phyloP scores from a whole-genome alignment of 53 echinoderm and acorn worm genomes.

The Apostichopus leukothele region DNA sequence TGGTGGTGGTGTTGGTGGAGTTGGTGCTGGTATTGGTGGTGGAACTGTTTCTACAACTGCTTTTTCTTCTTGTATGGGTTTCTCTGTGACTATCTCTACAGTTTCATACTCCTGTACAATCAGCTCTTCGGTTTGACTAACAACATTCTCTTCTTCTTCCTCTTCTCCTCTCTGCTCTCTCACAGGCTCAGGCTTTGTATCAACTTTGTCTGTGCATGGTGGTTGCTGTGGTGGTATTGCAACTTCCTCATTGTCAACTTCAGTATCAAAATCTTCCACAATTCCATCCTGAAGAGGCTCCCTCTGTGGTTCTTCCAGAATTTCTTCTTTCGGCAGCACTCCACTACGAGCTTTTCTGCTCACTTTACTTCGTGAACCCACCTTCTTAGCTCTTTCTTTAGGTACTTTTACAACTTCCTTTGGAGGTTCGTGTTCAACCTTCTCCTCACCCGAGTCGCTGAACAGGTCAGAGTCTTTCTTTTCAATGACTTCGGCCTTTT shows the following conservation, averaged over 20 bases:
- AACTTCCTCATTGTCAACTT: neutral
- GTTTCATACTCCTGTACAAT: constrained; percentile 37
- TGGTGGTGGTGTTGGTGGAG: constrained; percentile 49
- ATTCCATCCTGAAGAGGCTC: neutral
- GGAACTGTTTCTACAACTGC: neutral
- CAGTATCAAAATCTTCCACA: neutral
- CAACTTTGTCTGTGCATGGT: neutral
- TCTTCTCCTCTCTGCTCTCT: neutral
- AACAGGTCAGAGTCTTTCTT: neutral
- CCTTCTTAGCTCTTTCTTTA: constrained; percentile 18
- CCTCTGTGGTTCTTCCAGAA: neutral
- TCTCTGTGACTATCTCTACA: constrained; percentile 21
- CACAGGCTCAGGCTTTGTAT: neutral
- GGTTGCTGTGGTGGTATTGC: neutral
- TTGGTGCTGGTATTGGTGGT: constrained; percentile 46
- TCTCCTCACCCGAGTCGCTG: constrained; percentile 35
- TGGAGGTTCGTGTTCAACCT: constrained; percentile 21
- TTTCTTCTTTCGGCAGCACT: neutral
- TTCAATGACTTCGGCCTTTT: constrained; percentile 19
- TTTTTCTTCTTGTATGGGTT: neutral
- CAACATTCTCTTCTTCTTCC: neutral
- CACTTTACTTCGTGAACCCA: constrained; percentile 19
- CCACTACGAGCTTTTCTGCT: neutral
- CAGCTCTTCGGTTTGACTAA: neutral
- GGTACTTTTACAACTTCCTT: neutral